These are phyloP conservation scores for Rhynchonema sp. DNA, from an alignment of 2,888 invertebrate genomes.

Conservation along the genomic window DNA sequence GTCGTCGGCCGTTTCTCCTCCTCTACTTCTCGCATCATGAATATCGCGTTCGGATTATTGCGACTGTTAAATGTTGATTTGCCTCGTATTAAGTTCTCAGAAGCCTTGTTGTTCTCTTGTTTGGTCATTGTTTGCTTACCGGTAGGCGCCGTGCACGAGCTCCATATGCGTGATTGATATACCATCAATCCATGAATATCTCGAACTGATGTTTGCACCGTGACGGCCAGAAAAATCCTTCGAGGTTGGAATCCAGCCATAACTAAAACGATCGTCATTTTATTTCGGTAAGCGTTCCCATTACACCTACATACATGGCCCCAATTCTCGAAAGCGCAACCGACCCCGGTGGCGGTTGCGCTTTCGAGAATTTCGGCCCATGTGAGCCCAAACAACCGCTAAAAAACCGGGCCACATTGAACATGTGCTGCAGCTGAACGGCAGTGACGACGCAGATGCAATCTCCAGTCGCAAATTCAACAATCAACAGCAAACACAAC, in stretches of 20 bases:
- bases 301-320: too few species aligned
- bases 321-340: too few species aligned
- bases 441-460: too few species aligned
- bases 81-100: too few species aligned
- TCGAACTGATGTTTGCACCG: neutral
- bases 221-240: neutral
- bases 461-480: too few species aligned
- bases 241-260: neutral
- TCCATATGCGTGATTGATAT: constrained; percentile 2
- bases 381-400: neutral
- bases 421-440: too few species aligned
- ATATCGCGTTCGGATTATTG: neutral
- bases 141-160: neutral
- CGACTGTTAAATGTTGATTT: too few species aligned
- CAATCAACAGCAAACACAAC: neutral
- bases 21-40: neutral
- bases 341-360: too few species aligned
- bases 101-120: too few species aligned
- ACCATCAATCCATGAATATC: neutral
- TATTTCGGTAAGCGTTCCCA: too few species aligned
- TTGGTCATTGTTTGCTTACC: too few species aligned
- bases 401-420: neutral
- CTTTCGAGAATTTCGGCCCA: too few species aligned
- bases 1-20: neutral
- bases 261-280: neutral